Evolutionary conservation across 1,140 invertebrate species (phyloP).

Genomic region (Galleria mellonella): DNA sequence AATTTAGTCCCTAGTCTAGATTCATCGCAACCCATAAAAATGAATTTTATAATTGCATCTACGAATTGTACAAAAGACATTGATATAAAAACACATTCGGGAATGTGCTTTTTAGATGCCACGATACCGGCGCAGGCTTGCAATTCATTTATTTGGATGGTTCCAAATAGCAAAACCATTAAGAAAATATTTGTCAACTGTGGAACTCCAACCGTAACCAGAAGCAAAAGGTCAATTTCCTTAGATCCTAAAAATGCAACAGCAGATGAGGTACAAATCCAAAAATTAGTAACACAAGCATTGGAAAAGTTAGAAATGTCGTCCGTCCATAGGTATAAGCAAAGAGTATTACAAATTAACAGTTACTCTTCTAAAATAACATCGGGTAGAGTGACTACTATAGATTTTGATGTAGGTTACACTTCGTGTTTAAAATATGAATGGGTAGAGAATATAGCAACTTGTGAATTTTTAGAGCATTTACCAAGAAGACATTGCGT

Average conservation of each 20-base stretch:
- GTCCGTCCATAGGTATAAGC: conserved; percentile 47
- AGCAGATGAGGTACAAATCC: conserved; percentile 28
- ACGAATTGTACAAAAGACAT: conserved; percentile 45
- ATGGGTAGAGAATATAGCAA: conserved; percentile 36
- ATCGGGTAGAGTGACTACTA: conserved; percentile 37
- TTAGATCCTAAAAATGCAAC: conserved; percentile 16
- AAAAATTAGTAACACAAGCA: conserved; percentile 36
- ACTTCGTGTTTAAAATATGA: conserved; percentile 61
- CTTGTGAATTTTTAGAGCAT: conserved; percentile 50
- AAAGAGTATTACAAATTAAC: conserved; percentile 43
- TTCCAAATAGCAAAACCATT: conserved; percentile 26
- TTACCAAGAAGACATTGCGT: conserved; percentile 67
- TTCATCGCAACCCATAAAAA: conserved; percentile 26
- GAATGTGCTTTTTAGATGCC: conserved; percentile 24
- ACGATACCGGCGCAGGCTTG: conserved; percentile 26
- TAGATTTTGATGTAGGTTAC: conserved; percentile 60
- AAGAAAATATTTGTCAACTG: conserved; percentile 28
- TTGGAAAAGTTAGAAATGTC: conserved; percentile 50
- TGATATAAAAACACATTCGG: conserved; percentile 19
- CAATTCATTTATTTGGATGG: conserved; percentile 33
- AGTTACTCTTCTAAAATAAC: conserved; percentile 43
- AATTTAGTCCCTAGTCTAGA: conserved; percentile 39
- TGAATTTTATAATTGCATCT: conserved; percentile 30
- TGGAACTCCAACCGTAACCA: conserved; percentile 2
- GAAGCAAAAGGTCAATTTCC: conserved; percentile 25